Evolutionary conservation across 2,113 vertebrate species (phyloP), one percentile per base, ranked within the genome.

Genomic region (Atrichornis clamosus): DNA sequence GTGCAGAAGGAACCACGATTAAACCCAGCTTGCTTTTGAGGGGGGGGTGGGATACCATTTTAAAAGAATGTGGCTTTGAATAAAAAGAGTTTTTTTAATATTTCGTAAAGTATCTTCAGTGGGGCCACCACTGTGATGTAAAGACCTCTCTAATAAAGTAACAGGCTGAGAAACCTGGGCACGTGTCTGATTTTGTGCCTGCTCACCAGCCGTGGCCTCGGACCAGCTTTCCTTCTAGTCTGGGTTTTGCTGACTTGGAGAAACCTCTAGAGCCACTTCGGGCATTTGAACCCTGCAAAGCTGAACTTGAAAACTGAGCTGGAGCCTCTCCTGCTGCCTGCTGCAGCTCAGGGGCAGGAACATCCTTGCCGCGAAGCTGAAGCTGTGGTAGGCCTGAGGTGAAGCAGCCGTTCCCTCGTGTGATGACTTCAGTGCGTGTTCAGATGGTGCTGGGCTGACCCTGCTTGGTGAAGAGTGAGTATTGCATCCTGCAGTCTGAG

Each of bases 61-160:
- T 96, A 82, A 17, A 55, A 55, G 79, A 84, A 68, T 4, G 21
- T 53, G 76, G 70, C 72, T 96, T 96, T 68, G 33, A 91, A 92
- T 92, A 77, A 58, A 92, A 96, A 67, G 12, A 8, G 1, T 0
- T 2, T 82, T 95, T 89, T 90, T 44, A 65, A 39, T 93, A 42
- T 90, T 97, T 96, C 96, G 81, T 96, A 92, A 96, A 95, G 37
- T 81, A 53, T 78, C 86, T 92, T 89, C 74, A 59, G 32, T 90
- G 75, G 76, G 89, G 39, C 53, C 73, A 89, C 76, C 87, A 75
- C 70, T 79, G 13, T 56, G 90, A 90, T 97, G 95, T 98, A 95
- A 97, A 97, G 87, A 96, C 60, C 86, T 95, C 96, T 96, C 94
- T 97, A 98, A 98, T 98, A 98, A 98, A 98, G 89, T 97, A 98